These are phyloP conservation scores for Trematocara caparti DNA, from an alignment of 2,797 vertebrate species.

Conservation along the genomic window DNA sequence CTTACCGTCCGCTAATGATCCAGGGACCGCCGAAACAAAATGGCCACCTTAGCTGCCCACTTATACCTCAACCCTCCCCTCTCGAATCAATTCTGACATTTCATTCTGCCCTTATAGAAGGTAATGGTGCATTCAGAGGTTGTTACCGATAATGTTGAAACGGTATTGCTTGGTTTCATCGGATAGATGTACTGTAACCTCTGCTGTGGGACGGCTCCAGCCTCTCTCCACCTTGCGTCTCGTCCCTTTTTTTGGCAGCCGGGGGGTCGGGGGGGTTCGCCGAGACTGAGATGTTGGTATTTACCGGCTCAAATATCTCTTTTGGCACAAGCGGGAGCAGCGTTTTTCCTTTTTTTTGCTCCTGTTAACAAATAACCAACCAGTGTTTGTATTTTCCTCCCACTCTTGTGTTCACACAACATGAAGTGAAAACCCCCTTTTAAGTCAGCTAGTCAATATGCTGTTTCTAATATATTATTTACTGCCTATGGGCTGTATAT, in stretches of 20 bases:
- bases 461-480: constrained; percentile 73
- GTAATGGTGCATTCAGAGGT: constrained; percentile 74
- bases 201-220: constrained; percentile 22
- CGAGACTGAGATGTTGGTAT: constrained; percentile 8
- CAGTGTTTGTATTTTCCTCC: constrained; percentile 51
- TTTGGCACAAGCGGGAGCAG: constrained; percentile 20
- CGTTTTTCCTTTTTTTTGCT: constrained; percentile 8
- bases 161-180: constrained; percentile 59
- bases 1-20: constrained; percentile 49
- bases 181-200: constrained; percentile 50
- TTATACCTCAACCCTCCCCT: constrained; percentile 58
- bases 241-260: neutral
- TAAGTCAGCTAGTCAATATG: constrained; percentile 64
- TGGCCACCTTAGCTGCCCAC: constrained; percentile 61
- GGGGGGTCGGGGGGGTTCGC: neutral
- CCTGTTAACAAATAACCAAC: constrained; percentile 52
- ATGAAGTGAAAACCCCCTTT: constrained; percentile 59
- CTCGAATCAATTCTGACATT: constrained; percentile 75
- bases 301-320: constrained; percentile 28
- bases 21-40: constrained; percentile 62
- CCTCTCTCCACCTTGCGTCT: neutral
- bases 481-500: constrained; percentile 60
- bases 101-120: constrained; percentile 74
- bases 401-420: constrained; percentile 45
- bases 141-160: constrained; percentile 70